Evolutionary conservation across 2,888 invertebrate genomes (phyloP).

Genomic region (Ditylenchus weischeri): DNA sequence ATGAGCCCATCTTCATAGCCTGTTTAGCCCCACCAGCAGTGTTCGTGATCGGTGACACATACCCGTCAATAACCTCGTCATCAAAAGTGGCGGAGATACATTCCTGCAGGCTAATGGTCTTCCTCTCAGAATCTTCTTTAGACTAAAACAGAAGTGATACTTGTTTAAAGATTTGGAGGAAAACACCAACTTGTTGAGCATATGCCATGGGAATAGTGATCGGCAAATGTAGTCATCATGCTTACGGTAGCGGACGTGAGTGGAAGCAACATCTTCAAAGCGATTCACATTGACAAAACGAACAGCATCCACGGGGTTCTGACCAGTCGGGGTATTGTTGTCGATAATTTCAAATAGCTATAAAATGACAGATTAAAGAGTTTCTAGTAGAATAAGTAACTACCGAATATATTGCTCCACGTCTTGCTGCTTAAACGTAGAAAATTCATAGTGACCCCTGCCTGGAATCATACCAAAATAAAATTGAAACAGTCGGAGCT

Average conservation of each 20-base stretch:
- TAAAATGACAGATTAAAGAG: no score
- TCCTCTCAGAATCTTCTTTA: conserved; percentile 23
- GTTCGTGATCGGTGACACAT: conserved; percentile 48
- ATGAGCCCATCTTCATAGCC: conserved; percentile 77
- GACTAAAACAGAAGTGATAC: conserved; percentile 13
- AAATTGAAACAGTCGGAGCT: no score
- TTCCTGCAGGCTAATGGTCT: conserved; percentile 26
- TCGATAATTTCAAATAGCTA: conserved; percentile 42
- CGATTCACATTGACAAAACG: conserved; percentile 41
- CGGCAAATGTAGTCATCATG: conserved; percentile 82
- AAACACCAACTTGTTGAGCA: background rate
- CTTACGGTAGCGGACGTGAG: conserved; percentile 76
- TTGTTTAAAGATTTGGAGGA: background rate
- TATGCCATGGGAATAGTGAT: conserved; percentile 72
- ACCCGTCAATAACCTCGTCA: conserved; percentile 39
- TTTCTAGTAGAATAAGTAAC: background rate
- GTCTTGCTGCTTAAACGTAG: conserved; percentile 90
- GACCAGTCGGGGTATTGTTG: conserved; percentile 15
- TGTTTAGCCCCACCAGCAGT: conserved; percentile 53
- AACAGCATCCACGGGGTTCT: conserved; percentile 46
- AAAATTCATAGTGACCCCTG: conserved; percentile 85
- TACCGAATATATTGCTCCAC: conserved; percentile 93
- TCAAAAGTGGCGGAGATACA: conserved; percentile 33
- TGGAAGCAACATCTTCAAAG: conserved; percentile 38
- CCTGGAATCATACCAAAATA: no score